Conservation (phyloP, 1,140 invertebrate genomes). For the Arion vulgaris region DNA sequence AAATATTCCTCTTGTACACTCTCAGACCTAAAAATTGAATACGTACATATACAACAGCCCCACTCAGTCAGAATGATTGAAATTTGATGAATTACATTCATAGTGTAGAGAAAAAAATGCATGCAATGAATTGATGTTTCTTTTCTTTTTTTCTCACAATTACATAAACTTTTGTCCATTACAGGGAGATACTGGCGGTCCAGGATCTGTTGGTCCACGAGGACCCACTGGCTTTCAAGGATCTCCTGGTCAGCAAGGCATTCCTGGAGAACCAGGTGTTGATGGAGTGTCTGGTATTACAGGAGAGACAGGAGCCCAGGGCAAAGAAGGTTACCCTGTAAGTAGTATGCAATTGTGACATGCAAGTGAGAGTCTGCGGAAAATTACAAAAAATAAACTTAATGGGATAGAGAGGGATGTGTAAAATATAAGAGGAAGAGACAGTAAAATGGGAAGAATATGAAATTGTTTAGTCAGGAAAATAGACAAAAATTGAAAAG, state of each 20-base stretch:
- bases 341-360: neutral
- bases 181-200: neutral
- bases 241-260: neutral
- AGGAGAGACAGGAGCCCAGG: slow-evolving; percentile 59
- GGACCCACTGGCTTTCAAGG: slow-evolving; percentile 7
- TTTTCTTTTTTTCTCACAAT: too few relatives aligned
- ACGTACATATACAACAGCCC: too few relatives aligned
- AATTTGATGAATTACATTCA: too few relatives aligned
- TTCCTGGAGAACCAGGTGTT: neutral
- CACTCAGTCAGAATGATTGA: too few relatives aligned
- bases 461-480: neutral
- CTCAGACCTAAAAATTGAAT: too few relatives aligned
- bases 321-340: slow-evolving; percentile 24
- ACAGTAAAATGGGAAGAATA: neutral
- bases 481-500: neutral
- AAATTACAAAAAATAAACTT: too few relatives aligned
- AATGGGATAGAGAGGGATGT: neutral
- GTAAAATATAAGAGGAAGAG: neutral
- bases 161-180: neutral
- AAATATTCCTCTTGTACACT: too few relatives aligned
- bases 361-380: neutral
- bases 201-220: neutral
- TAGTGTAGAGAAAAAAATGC: too few relatives aligned
- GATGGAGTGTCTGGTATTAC: slow-evolving; percentile 49
- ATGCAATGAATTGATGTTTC: too few relatives aligned